Base-by-base conservation (phyloP, 2,888 invertebrate genomes). In the Synergus japonicus region DNA sequence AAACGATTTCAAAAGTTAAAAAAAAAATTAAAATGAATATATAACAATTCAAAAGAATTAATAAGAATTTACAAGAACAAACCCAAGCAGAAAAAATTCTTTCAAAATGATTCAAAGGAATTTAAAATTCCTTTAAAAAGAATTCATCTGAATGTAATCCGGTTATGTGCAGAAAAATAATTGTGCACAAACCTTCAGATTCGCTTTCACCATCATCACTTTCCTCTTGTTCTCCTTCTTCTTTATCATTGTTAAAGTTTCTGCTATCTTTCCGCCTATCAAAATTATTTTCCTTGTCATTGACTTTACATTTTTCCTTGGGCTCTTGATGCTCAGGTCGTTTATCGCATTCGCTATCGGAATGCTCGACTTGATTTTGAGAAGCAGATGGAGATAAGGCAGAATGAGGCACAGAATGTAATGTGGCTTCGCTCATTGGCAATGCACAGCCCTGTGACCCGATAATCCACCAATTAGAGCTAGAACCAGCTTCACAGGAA, bases 381-480 rank as follows among this genome's bases (percentile, higher is more conserved):
- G 83, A 18, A 69, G 85, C 83, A 88, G 82, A 12, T 89, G 86
- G 22, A 88, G 90, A 85, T 90, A 89, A 7, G 86, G 90, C 78
- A 89, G 84, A 18, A 43, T 88, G 85, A 87, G 89, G 60, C 89
- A 89, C 78, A 89, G 89, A 80, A 81, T 86, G 87, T 86, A 88
- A 82, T 83, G 86, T 79, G 86, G 86, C 79, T 49, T 89, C 90
- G 80, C 37, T 80, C 83, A 84, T 86, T 81, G 83, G 44, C 78
- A 82, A 66, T 67, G 87, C 86, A 84, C 82, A 87, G 86, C 87
- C 90, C 90, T 91, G 91, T 64, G 91, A 89, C 86, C 91, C 91
- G 84, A 91, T 82, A 85, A 91, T 84, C 92, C 92, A 92, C 86
- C 90, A 88, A 85, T 91, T 92, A 87, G 90, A 88, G 80, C 84